These are phyloP conservation scores for Cecidostiba fungosa DNA, from an alignment of 2,888 invertebrate species.

Conservation along the genomic window DNA sequence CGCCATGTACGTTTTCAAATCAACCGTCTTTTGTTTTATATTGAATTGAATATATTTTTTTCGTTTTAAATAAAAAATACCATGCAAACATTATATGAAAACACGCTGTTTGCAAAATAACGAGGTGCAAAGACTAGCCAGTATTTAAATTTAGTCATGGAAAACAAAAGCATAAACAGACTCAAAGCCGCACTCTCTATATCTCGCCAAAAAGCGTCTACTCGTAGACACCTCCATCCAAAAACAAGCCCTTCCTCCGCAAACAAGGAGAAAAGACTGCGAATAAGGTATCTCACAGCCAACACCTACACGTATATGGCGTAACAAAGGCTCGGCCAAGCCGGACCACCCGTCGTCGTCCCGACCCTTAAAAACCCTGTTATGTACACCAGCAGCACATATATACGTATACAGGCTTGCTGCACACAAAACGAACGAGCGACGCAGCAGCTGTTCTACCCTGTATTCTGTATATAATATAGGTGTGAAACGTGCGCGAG, in stretches of 20 bases:
- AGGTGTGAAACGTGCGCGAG: constrained; percentile 8
- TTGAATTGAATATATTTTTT: too few relatives aligned
- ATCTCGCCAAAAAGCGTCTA: not conserved
- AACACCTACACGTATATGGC: not conserved
- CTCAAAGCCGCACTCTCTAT: not conserved
- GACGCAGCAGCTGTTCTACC: not conserved
- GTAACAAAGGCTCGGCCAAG: not conserved
- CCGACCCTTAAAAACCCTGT: constrained; percentile 11
- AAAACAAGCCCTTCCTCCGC: not conserved
- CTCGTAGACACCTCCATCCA: not conserved
- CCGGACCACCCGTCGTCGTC: not conserved
- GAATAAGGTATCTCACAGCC: not conserved
- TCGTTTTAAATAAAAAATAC: too few relatives aligned
- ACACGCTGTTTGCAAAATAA: not conserved
- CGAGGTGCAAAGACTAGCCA: not conserved
- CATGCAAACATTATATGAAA: too few relatives aligned
- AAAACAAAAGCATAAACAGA: not conserved
- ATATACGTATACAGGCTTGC: not conserved
- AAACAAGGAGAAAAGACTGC: not conserved
- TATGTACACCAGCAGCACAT: not conserved
- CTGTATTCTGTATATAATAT: not conserved
- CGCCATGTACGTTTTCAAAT: too few relatives aligned
- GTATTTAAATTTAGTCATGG: not conserved
- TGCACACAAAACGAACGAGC: constrained; percentile 8
- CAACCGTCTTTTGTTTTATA: too few relatives aligned